Conservation (phyloP, 2,888 invertebrate genomes). For the Eudemis profundana region DNA sequence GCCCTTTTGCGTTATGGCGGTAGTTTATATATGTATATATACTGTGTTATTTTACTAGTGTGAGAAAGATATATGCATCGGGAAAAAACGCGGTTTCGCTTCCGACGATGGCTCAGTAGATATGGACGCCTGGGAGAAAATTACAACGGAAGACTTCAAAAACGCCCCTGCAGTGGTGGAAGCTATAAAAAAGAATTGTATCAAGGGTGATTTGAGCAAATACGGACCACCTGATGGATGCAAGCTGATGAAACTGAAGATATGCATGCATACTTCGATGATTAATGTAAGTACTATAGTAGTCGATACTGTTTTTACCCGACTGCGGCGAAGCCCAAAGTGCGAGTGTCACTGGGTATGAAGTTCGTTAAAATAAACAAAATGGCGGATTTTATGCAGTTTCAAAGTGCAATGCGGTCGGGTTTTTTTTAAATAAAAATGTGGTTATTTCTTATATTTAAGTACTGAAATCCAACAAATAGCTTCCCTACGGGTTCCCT, state of each 20-base stretch:
- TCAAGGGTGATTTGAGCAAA: constrained; percentile 9
- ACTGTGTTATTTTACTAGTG: constrained; percentile 29
- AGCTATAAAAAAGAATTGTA: constrained; percentile 26
- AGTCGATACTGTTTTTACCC: no score
- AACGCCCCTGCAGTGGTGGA: neutral
- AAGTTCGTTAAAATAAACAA: no score
- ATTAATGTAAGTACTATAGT: constrained; percentile 10
- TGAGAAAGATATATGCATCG: constrained; percentile 31
- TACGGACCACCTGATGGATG: constrained; percentile 33
- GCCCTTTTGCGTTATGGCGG: no score
- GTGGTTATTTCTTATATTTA: no score
- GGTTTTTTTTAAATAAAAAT: no score
- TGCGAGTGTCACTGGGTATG: no score
- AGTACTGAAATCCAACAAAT: no score
- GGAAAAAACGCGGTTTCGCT: constrained; percentile 26
- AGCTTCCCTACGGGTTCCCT: no score
- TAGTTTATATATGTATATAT: no score
- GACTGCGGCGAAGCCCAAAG: no score
- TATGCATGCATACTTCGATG: neutral
- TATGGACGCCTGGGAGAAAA: constrained; percentile 4
- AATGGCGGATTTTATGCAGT: no score
- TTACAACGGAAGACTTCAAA: neutral
- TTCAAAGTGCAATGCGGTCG: no score
- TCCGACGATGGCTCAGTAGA: constrained; percentile 27
- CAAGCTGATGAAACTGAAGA: constrained; percentile 19